phyloP scores from a whole-genome alignment of 53 echinoderm and acorn worm species.

The Pentamera pediparva region DNA sequence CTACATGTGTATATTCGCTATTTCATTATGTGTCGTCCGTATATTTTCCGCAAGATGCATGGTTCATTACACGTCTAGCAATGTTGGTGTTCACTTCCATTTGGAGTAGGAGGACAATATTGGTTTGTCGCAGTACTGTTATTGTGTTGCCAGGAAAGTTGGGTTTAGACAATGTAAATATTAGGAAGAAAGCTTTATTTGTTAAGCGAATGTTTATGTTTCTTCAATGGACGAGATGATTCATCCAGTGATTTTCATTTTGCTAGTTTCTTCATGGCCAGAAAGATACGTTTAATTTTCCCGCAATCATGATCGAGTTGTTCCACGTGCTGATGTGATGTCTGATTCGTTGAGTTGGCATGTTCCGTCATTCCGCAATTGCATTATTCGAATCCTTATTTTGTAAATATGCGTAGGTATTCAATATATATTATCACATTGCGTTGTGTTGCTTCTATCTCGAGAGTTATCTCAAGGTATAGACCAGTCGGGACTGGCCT shows the following conservation, averaged over 20 bases:
- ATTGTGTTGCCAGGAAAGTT: not conserved
- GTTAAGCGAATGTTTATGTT: not conserved
- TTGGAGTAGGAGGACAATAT: not conserved
- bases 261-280: too few relatives aligned
- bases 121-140: not conserved
- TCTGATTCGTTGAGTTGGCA: not conserved
- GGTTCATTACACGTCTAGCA: not conserved
- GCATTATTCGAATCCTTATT: too few relatives aligned
- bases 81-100: not conserved
- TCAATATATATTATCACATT: too few relatives aligned
- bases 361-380: too few relatives aligned
- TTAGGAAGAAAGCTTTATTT: not conserved
- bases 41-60: not conserved
- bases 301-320: too few relatives aligned
- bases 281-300: too few relatives aligned
- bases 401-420: too few relatives aligned
- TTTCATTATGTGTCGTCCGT: not conserved
- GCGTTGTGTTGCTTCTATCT: not conserved
- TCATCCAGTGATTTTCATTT: too few relatives aligned
- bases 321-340: too few relatives aligned
- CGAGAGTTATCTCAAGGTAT: not conserved
- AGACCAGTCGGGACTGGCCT: too few relatives aligned
- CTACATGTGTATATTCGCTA: not conserved
- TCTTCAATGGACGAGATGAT: too few relatives aligned
- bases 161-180: not conserved